phyloP scores from a whole-genome alignment of 2,113 vertebrate species.

The Asarcornis scutulata region DNA sequence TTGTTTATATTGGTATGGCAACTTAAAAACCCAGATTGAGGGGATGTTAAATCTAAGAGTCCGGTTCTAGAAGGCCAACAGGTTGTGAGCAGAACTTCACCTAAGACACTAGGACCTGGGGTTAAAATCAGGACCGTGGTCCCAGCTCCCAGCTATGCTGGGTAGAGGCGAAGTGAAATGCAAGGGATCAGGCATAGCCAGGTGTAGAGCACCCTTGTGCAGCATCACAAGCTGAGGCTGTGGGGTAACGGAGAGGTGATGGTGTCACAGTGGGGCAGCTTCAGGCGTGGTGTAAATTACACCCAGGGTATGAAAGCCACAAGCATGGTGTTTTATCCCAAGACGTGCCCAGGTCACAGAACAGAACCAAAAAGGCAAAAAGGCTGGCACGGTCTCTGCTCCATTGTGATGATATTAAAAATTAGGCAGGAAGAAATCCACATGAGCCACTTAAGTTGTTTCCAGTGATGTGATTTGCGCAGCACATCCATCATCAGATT shows the following conservation, averaged over 20 bases:
- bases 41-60: background rate
- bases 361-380: background rate
- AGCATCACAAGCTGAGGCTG: background rate
- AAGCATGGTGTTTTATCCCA: background rate
- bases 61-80: background rate
- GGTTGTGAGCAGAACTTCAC: accelerated
- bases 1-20: background rate
- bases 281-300: background rate
- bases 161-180: background rate
- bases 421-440: background rate
- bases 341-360: background rate
- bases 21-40: background rate
- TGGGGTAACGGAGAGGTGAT: background rate
- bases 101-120: background rate
- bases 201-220: background rate
- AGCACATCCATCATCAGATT: background rate
- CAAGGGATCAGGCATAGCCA: background rate
- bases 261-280: background rate
- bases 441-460: background rate
- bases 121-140: background rate
- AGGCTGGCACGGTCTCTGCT: background rate
- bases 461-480: background rate
- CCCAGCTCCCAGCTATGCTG: background rate
- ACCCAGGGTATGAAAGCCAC: background rate
- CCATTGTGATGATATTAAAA: background rate